These are phyloP conservation scores for Parapsyche elsis DNA, from an alignment of 1,140 invertebrate genomes.

Conservation along the genomic window DNA sequence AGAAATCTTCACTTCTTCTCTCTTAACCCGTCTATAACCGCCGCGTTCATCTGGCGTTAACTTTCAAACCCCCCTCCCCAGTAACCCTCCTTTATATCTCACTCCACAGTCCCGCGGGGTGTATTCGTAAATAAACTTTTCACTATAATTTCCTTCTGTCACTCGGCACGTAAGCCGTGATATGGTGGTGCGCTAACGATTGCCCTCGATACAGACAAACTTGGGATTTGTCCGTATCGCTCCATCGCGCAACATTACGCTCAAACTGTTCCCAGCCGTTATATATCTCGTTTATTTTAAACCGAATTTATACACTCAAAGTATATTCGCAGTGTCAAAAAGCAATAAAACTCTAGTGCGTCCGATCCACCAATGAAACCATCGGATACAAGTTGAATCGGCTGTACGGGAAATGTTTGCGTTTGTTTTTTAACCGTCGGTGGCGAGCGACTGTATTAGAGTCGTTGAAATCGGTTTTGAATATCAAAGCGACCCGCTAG, in stretches of 20 bases:
- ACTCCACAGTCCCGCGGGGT: slow-evolving; percentile 22
- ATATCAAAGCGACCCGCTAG: slow-evolving; percentile 22
- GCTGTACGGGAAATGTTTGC: slow-evolving; percentile 50
- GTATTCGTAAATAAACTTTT: slow-evolving; percentile 56
- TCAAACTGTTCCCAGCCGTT: no score
- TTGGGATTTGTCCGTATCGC: slow-evolving; percentile 28
- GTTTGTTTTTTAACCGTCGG: slow-evolving; percentile 49
- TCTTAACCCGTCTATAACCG: slow-evolving; percentile 10
- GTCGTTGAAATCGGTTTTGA: slow-evolving; percentile 27
- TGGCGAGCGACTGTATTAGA: slow-evolving; percentile 15
- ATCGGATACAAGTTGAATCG: slow-evolving; percentile 51
- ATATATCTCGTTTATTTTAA: no score
- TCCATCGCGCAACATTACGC: slow-evolving; percentile 26
- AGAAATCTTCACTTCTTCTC: slow-evolving; percentile 29
- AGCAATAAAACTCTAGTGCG: no score
- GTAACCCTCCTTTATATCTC: background rate
- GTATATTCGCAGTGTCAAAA: no score
- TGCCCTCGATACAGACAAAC: slow-evolving; percentile 46
- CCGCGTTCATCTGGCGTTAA: background rate
- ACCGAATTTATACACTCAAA: no score
- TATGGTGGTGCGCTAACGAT: slow-evolving; percentile 41
- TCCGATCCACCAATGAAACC: slow-evolving; percentile 54
- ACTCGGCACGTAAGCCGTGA: slow-evolving; percentile 48
- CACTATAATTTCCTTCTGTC: slow-evolving; percentile 56
- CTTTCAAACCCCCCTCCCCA: background rate